Evolutionary conservation across 2,113 vertebrate species (phyloP).

Genomic region (Herpetotheres cachinnans): DNA sequence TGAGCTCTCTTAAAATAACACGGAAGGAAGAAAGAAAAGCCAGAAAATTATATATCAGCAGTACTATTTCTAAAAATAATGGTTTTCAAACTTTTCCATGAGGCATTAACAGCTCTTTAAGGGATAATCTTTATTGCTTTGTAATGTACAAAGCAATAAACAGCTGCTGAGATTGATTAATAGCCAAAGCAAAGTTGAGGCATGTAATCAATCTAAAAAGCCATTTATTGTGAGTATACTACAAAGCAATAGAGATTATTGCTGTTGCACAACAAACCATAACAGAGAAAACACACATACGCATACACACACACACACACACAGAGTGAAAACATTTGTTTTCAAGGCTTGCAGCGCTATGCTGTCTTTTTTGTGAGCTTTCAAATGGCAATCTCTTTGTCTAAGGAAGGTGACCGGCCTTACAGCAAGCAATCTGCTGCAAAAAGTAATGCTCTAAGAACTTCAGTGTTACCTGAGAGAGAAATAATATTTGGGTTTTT

Average conservation of each 20-base stretch:
- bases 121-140: conserved; percentile 68
- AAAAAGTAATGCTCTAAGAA: background rate
- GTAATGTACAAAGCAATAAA: conserved; percentile 67
- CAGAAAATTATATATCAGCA: conserved; percentile 56
- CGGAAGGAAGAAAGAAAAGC: background rate
- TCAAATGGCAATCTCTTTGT: background rate
- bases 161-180: conserved; percentile 69
- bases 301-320: background rate
- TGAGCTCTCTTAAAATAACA: conserved; percentile 24
- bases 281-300: background rate
- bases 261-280: conserved; percentile 54
- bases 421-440: background rate
- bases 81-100: conserved; percentile 61
- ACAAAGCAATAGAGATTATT: conserved; percentile 65
- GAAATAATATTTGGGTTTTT: background rate
- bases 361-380: background rate
- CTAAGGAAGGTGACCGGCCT: background rate
- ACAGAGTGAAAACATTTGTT: background rate
- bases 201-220: conserved; percentile 68
- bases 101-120: conserved; percentile 64
- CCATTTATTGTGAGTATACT: conserved; percentile 42
- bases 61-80: conserved; percentile 54
- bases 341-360: background rate
- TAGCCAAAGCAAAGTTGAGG: conserved; percentile 65
- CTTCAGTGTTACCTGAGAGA: background rate